These are phyloP conservation scores for Sebastes umbrosus DNA, from an alignment of 2,797 vertebrate species.

Conservation along the genomic window DNA sequence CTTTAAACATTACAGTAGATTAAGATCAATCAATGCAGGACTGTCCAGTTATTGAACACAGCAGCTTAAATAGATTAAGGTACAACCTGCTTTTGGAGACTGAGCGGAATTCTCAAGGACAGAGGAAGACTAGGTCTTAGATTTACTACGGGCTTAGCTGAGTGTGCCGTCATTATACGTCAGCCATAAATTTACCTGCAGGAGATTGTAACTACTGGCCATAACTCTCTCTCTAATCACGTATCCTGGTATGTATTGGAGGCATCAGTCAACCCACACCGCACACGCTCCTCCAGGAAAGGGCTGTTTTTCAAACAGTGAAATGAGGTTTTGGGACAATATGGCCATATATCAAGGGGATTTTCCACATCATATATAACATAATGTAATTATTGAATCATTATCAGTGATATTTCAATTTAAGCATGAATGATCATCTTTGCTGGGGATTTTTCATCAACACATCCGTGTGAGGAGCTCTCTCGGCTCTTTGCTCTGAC, in stretches of 20 bases:
- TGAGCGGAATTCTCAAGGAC: constrained; percentile 64
- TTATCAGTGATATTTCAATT: constrained; percentile 61
- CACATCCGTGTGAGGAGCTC: constrained; percentile 17
- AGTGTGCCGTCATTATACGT: constrained; percentile 50
- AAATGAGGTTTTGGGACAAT: constrained; percentile 57
- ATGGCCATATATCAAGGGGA: constrained; percentile 12
- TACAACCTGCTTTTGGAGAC: constrained; percentile 17
- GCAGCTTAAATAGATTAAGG: constrained; percentile 20
- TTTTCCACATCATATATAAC: constrained; percentile 26
- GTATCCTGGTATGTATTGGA: constrained; percentile 37
- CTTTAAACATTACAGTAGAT: background rate
- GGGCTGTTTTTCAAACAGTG: constrained; percentile 49
- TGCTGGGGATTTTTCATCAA: constrained; percentile 38
- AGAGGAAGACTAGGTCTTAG: constrained; percentile 22
- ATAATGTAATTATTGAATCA: constrained; percentile 54
- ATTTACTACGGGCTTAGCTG: constrained; percentile 60
- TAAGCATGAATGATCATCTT: constrained; percentile 36
- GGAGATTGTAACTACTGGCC: constrained; percentile 50
- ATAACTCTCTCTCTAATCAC: constrained; percentile 70
- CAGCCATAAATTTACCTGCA: constrained; percentile 62
- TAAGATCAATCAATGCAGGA: background rate
- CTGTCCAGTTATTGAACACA: background rate
- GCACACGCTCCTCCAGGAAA: constrained; percentile 21
- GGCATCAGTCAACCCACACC: constrained; percentile 48
- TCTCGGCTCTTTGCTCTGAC: constrained; percentile 22